These are phyloP conservation scores for Sebastolobus altivelis DNA, from an alignment of 2,797 vertebrate species.

Conservation along the genomic window DNA sequence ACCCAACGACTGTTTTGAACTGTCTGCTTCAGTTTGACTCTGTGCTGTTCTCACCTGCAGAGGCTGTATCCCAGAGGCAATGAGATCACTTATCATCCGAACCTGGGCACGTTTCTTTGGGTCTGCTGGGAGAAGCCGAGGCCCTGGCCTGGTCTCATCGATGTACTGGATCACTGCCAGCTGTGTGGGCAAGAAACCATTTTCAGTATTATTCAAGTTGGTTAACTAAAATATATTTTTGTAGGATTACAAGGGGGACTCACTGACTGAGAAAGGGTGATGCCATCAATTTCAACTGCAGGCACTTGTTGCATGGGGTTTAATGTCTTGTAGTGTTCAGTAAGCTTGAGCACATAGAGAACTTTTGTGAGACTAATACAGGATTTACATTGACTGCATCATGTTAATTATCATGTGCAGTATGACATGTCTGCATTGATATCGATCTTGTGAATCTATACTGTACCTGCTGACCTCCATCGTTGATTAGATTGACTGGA, in stretches of 20 bases:
- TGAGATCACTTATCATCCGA: constrained; percentile 92
- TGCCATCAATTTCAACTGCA: constrained; percentile 91
- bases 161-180: constrained; percentile 97
- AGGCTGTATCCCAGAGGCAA: constrained; percentile 94
- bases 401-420: neutral
- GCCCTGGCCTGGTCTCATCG: constrained; percentile 91
- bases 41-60: constrained; percentile 87
- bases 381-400: neutral
- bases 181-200: constrained; percentile 71
- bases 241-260: constrained; percentile 70
- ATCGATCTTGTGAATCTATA: neutral
- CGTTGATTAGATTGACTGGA: constrained; percentile 91
- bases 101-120: constrained; percentile 90
- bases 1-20: neutral
- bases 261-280: constrained; percentile 93
- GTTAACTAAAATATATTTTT: neutral
- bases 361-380: neutral
- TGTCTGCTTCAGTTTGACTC: neutral
- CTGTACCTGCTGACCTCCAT: constrained; percentile 94
- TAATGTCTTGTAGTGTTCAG: constrained; percentile 87
- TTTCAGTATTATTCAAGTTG: neutral
- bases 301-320: constrained; percentile 99
- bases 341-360: constrained; percentile 81
- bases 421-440: neutral
- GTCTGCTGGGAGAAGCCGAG: constrained; percentile 90